Evolutionary conservation across 2,113 vertebrate species (phyloP).

Genomic region (Limanda limanda): DNA sequence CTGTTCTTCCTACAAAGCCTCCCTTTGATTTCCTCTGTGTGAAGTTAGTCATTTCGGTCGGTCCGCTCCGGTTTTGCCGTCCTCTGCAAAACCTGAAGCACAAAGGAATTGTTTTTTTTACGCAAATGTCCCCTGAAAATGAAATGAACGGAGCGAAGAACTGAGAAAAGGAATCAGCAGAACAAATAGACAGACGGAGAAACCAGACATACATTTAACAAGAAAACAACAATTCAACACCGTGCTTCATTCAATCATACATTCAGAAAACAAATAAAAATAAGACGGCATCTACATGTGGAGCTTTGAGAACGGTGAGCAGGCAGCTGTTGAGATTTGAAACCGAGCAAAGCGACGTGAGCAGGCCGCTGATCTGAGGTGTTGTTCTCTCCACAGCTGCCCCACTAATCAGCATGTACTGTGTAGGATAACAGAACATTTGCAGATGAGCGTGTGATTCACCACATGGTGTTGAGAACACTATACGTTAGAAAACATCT

Average conservation of each 20-base stretch:
- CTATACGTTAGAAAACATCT: not conserved
- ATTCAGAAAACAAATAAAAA: not conserved
- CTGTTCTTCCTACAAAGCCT: not conserved
- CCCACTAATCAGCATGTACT: constrained; percentile 30
- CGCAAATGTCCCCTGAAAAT: not conserved
- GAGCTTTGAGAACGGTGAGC: not conserved
- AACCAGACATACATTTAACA: not conserved
- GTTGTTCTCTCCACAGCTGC: constrained; percentile 37
- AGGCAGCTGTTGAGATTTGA: constrained; percentile 31
- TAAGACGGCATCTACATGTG: constrained; percentile 7
- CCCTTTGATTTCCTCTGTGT: not conserved
- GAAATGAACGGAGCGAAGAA: not conserved
- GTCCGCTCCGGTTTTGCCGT: not conserved
- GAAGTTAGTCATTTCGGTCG: not conserved
- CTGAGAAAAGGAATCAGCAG: not conserved
- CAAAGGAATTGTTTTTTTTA: not conserved
- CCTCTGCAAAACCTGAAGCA: not conserved
- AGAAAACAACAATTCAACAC: not conserved
- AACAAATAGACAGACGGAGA: not conserved
- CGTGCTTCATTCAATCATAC: not conserved
- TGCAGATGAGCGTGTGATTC: constrained; percentile 20
- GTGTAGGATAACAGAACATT: constrained; percentile 1
- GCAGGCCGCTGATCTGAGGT: constrained; percentile 13
- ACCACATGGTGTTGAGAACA: not conserved
- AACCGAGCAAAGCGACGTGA: not conserved